These are phyloP conservation scores for Eristalinus sepulchralis DNA, from an alignment of 2,888 invertebrate species.

Conservation along the genomic window DNA sequence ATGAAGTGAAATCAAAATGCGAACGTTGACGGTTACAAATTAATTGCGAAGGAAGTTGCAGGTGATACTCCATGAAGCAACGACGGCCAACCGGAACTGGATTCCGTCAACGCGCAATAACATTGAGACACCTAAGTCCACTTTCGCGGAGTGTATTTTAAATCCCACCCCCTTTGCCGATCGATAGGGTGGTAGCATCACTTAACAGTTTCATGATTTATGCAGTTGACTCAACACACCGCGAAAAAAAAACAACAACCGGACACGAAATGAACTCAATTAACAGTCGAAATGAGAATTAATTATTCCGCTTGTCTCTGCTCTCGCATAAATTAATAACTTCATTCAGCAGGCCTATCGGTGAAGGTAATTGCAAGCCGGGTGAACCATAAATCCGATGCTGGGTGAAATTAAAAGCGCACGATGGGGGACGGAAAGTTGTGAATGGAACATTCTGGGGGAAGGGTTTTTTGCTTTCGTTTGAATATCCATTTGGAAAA, in stretches of 20 bases:
- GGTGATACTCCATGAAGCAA: background rate
- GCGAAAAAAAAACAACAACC: background rate
- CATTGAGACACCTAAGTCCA: background rate
- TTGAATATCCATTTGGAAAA: too few relatives aligned
- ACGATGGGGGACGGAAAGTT: background rate
- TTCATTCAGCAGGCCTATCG: background rate
- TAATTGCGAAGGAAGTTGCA: conserved; percentile 11
- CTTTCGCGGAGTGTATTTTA: background rate
- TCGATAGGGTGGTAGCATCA: background rate
- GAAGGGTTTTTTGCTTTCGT: background rate
- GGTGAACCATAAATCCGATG: background rate
- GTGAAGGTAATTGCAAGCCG: background rate
- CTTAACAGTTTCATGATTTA: background rate
- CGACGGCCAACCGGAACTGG: too few relatives aligned
- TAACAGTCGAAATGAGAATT: background rate
- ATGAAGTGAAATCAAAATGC: background rate
- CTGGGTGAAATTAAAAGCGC: background rate
- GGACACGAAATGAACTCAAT: background rate
- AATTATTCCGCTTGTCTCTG: background rate
- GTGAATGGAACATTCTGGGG: background rate
- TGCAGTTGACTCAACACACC: background rate
- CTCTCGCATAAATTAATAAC: background rate
- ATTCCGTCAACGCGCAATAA: background rate
- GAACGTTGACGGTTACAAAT: conserved; percentile 23
- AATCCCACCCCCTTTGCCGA: background rate